Conservation (phyloP, 2,113 vertebrate species). For the Odocoileus virginianus region DNA sequence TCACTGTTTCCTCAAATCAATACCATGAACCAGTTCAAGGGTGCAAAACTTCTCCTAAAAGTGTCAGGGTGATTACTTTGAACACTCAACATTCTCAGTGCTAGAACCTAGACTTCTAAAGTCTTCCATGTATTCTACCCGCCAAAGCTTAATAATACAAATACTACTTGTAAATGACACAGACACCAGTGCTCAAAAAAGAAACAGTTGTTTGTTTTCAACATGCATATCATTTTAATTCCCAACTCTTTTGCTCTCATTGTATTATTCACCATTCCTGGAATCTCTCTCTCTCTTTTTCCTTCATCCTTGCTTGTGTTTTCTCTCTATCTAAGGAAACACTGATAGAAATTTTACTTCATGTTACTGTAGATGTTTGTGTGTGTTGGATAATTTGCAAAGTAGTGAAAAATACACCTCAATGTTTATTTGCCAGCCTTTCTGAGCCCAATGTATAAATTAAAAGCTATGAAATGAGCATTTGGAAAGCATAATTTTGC, state of each 20-base stretch:
- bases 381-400: not conserved
- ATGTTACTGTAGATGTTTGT: not conserved
- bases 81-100: not conserved
- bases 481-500: constrained; percentile 3
- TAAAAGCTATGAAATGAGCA: constrained; percentile 22
- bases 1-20: not conserved
- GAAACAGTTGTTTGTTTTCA: not conserved
- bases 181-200: not conserved
- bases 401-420: not conserved
- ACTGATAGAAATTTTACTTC: not conserved
- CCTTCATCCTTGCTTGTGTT: not conserved
- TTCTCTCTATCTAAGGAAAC: not conserved
- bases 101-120: not conserved
- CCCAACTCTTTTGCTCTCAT: not conserved
- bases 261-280: not conserved
- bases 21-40: not conserved
- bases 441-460: constrained; percentile 29
- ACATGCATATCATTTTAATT: not conserved
- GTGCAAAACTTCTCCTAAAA: not conserved
- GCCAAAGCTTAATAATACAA: not conserved
- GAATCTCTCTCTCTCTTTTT: not conserved
- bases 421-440: not conserved
- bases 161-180: not conserved
- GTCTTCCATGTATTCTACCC: not conserved
- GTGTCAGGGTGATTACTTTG: not conserved